phyloP scores from a whole-genome alignment of 2,888 invertebrate genomes.

The Caenorhabditis imperialis region DNA sequence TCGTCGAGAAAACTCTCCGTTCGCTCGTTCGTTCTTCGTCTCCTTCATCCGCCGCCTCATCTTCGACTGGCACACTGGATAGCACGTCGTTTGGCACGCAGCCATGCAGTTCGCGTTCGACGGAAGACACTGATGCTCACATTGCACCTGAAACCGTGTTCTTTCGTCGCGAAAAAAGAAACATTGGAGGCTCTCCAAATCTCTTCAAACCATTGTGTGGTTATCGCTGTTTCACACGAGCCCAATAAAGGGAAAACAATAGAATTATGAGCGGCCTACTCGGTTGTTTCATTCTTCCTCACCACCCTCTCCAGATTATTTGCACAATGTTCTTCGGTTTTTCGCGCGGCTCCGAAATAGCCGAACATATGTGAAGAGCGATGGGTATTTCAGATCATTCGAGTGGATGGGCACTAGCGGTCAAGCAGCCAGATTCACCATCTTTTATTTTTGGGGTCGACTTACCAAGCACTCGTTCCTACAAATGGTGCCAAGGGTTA shows the following conservation, averaged over 20 bases:
- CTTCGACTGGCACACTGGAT: constrained; percentile 64
- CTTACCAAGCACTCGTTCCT: constrained; percentile 57
- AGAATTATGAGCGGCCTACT: constrained; percentile 45
- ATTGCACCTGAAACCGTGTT: constrained; percentile 49
- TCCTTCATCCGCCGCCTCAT: constrained; percentile 54
- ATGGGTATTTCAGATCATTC: constrained; percentile 26
- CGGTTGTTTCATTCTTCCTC: not conserved
- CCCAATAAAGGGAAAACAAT: constrained; percentile 37
- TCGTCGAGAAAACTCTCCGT: constrained; percentile 1
- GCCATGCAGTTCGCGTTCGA: constrained; percentile 56
- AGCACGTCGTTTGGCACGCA: constrained; percentile 65
- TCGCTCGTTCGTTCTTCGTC: constrained; percentile 29
- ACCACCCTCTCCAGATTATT: constrained; percentile 10
- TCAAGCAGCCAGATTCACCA: not conserved
- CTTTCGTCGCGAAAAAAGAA: not conserved
- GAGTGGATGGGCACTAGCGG: constrained; percentile 26
- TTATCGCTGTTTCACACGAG: constrained; percentile 7
- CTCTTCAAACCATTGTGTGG: constrained; percentile 16
- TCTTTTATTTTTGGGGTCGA: not conserved
- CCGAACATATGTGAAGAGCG: constrained; percentile 8
- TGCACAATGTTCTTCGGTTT: constrained; percentile 38
- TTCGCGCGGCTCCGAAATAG: constrained; percentile 29
- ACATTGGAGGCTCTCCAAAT: not conserved
- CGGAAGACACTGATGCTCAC: constrained; percentile 59
- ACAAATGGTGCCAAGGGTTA: constrained; percentile 46